phyloP scores from a whole-genome alignment of 2,888 invertebrate genomes.

The Pachydiplax longipennis region DNA sequence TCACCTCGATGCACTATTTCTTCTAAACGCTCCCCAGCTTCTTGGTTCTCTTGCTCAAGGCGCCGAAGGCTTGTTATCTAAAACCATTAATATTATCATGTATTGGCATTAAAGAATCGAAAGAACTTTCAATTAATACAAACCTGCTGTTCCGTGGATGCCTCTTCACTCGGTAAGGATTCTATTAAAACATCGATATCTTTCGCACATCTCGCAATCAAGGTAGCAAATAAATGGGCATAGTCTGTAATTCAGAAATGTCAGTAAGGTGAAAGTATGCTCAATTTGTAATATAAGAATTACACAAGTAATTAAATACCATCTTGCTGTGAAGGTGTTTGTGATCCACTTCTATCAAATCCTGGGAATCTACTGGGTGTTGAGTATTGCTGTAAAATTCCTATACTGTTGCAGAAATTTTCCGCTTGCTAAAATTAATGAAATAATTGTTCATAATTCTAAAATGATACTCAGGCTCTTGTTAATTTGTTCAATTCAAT shows the following conservation, averaged over 20 bases:
- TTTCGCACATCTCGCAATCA: constrained; percentile 95
- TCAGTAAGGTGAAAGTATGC: background rate
- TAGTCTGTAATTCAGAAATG: constrained; percentile 69
- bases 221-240: constrained; percentile 89
- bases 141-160: constrained; percentile 91
- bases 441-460: no score
- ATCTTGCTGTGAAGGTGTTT: constrained; percentile 80
- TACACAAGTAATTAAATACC: constrained; percentile 60
- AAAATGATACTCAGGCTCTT: no score
- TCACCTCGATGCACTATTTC: constrained; percentile 87
- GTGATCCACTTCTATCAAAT: constrained; percentile 85
- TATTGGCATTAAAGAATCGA: background rate
- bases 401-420: constrained; percentile 97
- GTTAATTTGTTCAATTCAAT: no score
- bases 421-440: constrained; percentile 86
- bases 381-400: constrained; percentile 93
- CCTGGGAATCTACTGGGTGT: constrained; percentile 93
- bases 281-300: background rate
- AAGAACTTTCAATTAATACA: background rate
- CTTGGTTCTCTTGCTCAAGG: constrained; percentile 91
- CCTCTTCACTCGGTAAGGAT: constrained; percentile 94
- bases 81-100: background rate
- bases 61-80: constrained; percentile 71
- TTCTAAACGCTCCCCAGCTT: constrained; percentile 86
- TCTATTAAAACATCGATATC: constrained; percentile 97